These are phyloP conservation scores for Xenus cinereus DNA, from an alignment of 2,113 vertebrate species.

Conservation along the genomic window DNA sequence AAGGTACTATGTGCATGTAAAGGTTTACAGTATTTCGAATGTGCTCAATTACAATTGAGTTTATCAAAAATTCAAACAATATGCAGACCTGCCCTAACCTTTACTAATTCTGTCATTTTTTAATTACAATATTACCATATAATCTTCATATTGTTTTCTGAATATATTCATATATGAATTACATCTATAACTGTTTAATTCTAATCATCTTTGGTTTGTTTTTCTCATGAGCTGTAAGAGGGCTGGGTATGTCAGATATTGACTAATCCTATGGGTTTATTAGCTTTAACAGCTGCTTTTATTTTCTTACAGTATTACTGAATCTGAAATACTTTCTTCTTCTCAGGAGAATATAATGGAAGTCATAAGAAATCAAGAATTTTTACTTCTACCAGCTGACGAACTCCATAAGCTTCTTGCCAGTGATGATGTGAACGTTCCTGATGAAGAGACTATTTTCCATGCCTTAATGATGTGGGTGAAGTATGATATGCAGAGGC, in stretches of 20 bases:
- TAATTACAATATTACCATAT: neutral
- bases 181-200: slow-evolving; percentile 31
- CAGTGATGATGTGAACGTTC: slow-evolving; percentile 83
- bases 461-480: slow-evolving; percentile 85
- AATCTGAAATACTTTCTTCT: slow-evolving; percentile 37
- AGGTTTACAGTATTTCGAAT: neutral
- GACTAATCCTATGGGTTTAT: neutral
- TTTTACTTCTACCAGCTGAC: slow-evolving; percentile 79
- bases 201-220: slow-evolving; percentile 10
- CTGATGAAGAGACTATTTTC: slow-evolving; percentile 83
- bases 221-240: neutral
- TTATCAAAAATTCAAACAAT: neutral
- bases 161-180: slow-evolving; percentile 40
- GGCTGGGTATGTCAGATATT: slow-evolving; percentile 21
- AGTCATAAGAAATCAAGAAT: slow-evolving; percentile 84
- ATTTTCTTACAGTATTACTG: slow-evolving; percentile 2
- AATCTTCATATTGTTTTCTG: neutral
- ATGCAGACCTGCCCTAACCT: neutral
- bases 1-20: neutral
- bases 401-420: slow-evolving; percentile 81
- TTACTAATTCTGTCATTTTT: neutral
- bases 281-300: neutral
- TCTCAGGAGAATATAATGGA: slow-evolving; percentile 83
- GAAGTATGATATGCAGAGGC: slow-evolving; percentile 76
- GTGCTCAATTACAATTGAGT: neutral